Percentiles rank a stretch among this genome's conserved stretches.
These are phyloP conservation scores for Spicauda simplicius DNA, from an alignment of 2,888 invertebrate genomes.

Conservation along the genomic window DNA sequence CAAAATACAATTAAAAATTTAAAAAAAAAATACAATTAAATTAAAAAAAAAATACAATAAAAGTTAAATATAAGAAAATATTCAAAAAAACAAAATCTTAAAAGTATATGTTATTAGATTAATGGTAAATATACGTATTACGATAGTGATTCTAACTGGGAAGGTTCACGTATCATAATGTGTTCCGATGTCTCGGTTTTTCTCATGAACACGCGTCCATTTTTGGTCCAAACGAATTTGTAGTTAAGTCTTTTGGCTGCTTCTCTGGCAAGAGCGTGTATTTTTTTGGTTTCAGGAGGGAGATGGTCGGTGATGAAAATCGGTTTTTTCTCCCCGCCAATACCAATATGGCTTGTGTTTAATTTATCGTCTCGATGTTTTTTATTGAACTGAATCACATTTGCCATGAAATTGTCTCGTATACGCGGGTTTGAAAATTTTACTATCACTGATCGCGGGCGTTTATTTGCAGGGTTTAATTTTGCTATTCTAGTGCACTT, in stretches of 20 bases:
- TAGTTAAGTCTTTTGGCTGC: not conserved
- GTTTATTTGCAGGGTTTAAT: constrained; percentile 6
- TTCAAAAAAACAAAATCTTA: not conserved
- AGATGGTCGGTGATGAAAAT: constrained; percentile 18
- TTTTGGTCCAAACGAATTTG: too few relatives aligned
- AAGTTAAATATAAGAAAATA: not conserved
- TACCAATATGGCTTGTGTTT: constrained; percentile 18
- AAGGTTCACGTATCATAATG: too few relatives aligned
- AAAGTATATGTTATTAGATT: not conserved
- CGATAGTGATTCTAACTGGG: too few relatives aligned
- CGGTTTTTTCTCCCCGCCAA: constrained; percentile 5
- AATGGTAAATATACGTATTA: too few relatives aligned
- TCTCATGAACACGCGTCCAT: too few relatives aligned
- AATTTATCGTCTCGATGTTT: constrained; percentile 16
- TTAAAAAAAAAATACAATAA: not conserved
- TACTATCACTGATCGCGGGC: not conserved
- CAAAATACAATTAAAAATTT: not conserved
- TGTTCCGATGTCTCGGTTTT: too few relatives aligned
- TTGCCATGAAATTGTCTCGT: constrained; percentile 25
- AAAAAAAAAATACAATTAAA: too few relatives aligned
- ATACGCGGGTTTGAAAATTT: constrained; percentile 39
- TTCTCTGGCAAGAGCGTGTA: constrained; percentile 10
- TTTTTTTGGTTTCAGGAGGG: constrained; percentile 8
- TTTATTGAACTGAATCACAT: constrained; percentile 14
- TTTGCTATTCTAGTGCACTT: too few relatives aligned